Evolutionary conservation across 2,797 vertebrate genomes (phyloP).

Genomic region (Myotis myotis): DNA sequence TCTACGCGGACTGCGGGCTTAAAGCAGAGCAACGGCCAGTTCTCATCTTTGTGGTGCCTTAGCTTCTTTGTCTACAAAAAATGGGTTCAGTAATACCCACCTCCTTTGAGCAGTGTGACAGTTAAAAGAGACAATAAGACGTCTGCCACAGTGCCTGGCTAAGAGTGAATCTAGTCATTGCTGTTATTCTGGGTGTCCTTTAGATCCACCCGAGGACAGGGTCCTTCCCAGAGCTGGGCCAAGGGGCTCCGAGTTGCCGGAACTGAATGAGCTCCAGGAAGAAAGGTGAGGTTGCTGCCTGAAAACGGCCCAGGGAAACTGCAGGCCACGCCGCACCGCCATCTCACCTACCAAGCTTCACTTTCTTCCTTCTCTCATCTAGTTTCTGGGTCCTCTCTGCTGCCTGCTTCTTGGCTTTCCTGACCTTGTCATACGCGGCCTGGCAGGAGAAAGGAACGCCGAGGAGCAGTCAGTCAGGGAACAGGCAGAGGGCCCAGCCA

Average conservation of each 20-base stretch:
- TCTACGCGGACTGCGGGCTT: background rate
- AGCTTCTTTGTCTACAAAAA: conserved; percentile 26
- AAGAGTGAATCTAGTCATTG: background rate
- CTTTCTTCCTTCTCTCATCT: conserved; percentile 95
- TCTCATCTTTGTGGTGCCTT: background rate
- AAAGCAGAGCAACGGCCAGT: background rate
- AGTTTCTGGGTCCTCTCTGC: conserved; percentile 92
- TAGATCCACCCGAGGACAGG: background rate
- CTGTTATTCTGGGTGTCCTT: background rate
- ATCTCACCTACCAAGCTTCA: conserved; percentile 92
- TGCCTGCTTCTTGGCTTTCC: conserved; percentile 93
- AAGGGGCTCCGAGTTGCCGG: background rate
- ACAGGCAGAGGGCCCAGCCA: background rate
- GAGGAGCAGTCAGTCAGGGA: background rate
- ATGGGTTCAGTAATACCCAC: background rate
- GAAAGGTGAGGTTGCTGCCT: background rate
- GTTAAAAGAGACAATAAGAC: background rate
- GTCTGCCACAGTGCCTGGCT: background rate
- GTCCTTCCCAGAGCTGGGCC: background rate
- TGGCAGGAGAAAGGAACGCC: conserved; percentile 77
- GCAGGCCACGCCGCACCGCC: accelerated
- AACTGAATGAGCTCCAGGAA: background rate
- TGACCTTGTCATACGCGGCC: conserved; percentile 95
- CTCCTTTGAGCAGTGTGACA: background rate
- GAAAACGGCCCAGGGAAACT: background rate